These are phyloP conservation scores for Drosophila picticornis DNA, from an alignment of 2,888 invertebrate species.

Conservation along the genomic window DNA sequence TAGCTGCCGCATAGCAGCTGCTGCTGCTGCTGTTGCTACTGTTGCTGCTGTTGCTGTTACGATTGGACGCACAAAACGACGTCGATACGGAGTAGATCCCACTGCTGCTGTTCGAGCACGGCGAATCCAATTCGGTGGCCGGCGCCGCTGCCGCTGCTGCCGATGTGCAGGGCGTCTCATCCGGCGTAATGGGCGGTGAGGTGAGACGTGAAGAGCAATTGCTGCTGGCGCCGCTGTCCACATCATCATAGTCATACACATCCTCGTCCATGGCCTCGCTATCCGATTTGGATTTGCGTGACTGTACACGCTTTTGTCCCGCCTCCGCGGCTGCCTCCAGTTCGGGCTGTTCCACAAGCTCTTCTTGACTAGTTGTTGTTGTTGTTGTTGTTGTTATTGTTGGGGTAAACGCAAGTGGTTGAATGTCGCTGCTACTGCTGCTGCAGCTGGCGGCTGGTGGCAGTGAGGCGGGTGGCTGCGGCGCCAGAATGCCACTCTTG, in stretches of 20 bases:
- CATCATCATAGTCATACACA: constrained; percentile 72
- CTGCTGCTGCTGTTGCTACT: constrained; percentile 3
- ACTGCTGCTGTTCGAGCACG: constrained; percentile 66
- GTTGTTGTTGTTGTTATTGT: constrained; percentile 1
- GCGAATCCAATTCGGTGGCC: constrained; percentile 64
- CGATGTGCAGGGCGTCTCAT: constrained; percentile 75
- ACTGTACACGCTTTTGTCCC: constrained; percentile 9
- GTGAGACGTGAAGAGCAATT: constrained; percentile 81
- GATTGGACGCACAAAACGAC: constrained; percentile 13
- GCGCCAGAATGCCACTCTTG: constrained; percentile 83
- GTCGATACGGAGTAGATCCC: constrained; percentile 52
- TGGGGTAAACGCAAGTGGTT: constrained; percentile 28
- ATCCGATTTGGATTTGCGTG: constrained; percentile 71
- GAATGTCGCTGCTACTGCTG: background rate
- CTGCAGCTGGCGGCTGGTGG: constrained; percentile 22
- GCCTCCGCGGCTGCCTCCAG: constrained; percentile 32
- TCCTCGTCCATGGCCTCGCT: constrained; percentile 78
- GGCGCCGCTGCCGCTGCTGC: constrained; percentile 39
- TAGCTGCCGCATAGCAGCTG: constrained; percentile 30
- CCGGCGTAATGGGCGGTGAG: constrained; percentile 82
- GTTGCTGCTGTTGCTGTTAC: constrained; percentile 20
- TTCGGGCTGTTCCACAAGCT: constrained; percentile 66
- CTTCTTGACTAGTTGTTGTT: constrained; percentile 46
- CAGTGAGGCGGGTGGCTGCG: constrained; percentile 62
- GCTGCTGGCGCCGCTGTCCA: constrained; percentile 75